Evolutionary conservation across 2,888 invertebrate genomes (phyloP), one percentile per base, ranked within the genome.

Genomic region (Hypomecis atomaria): DNA sequence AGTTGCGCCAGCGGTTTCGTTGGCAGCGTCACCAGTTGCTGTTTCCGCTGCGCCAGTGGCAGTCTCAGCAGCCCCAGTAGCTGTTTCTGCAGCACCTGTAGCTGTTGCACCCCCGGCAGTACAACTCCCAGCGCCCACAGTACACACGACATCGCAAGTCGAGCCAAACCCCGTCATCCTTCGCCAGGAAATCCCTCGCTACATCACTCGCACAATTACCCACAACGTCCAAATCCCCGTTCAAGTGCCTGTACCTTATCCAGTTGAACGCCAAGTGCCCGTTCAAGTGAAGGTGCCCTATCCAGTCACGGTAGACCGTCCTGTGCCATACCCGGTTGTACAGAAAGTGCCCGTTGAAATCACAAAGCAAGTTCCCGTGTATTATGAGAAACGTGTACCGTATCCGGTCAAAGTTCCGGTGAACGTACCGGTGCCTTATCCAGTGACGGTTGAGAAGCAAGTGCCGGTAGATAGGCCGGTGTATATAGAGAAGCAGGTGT

Each of bases 401-500:
- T 91, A 92, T 69, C 90, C 92, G 1, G 92, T 93, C 0, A 89
- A 84, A 77, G 94, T 94, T 13, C 93, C 94, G 3, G 90, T 92
- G 0, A 82, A 84, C 0, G 94, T 94, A 33, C 93, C 94, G 0
- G 92, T 93, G n/a, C 94, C 94, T 9, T 94, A 94, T 73, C 95
- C 94, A 11, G 94, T 94, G 1, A 89, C 92, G 1, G 94, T 94
- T 1, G 92, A 94, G 73, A 93, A 88, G 70, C 94, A 94, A 48
- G 94, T 95, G 0, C 89, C 94, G 4, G 92, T 94, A 0, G 90
- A 93, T 70, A 89, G 94, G 50, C 95, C 95, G 0, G 94, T 95
- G 47, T 85, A 93, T 71, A 88, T 95, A 0, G 93, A 94, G 66
- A 93, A 94, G 69, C 93, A 93, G 58, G 89, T 94, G 9, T 79